A percentile compares a stretch with the other conserved stretches of the same genome.
These are phyloP conservation scores for Smittia sp. DNA, from an alignment of 2,888 invertebrate genomes.

Conservation along the genomic window DNA sequence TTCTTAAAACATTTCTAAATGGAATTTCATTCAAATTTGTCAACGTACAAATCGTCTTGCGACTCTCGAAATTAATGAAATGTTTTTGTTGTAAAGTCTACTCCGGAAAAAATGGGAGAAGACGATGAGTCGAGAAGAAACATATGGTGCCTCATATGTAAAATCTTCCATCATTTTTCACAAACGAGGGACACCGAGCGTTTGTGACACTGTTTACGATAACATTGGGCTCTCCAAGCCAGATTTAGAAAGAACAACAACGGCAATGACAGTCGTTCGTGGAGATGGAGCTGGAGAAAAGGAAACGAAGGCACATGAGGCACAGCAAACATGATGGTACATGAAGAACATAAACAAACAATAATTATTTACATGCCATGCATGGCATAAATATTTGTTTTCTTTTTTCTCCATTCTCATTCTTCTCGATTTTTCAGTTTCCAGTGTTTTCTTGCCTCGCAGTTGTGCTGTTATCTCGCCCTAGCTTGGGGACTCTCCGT, in stretches of 20 bases:
- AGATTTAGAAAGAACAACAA: constrained; percentile 5
- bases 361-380: constrained; percentile 24
- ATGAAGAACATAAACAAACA: constrained; percentile 16
- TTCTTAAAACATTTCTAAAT: neutral
- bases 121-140: neutral
- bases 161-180: constrained; percentile 9
- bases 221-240: neutral
- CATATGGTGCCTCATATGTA: neutral
- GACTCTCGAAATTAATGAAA: neutral
- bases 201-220: neutral
- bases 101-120: neutral
- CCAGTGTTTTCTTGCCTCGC: neutral
- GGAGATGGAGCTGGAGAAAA: neutral
- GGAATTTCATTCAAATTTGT: constrained; percentile 12
- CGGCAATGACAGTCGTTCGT: neutral
- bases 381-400: constrained; percentile 23
- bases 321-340: constrained; percentile 8
- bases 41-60: neutral
- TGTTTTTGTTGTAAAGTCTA: constrained; percentile 2
- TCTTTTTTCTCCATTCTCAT: neutral
- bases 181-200: neutral
- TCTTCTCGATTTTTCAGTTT: constrained; percentile 6
- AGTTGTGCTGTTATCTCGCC: constrained; percentile 12
- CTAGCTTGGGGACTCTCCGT: neutral
- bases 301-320: neutral